phyloP scores from a whole-genome alignment of 30 jellyfish, hydroid and myxozoan genomes.

The Hydra vulgaris region DNA sequence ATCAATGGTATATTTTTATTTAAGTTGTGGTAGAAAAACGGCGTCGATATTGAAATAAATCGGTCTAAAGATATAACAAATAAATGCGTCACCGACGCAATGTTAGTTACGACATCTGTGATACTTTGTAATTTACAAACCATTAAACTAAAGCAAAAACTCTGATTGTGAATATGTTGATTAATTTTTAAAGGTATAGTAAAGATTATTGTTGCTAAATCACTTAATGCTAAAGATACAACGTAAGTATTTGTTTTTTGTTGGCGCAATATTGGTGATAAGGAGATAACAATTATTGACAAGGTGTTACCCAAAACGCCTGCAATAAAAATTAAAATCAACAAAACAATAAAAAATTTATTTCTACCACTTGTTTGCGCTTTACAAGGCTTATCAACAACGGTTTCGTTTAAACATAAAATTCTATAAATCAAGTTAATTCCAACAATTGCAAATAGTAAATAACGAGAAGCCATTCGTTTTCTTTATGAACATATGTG shows the following conservation, averaged over 20 bases:
- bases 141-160: slow-evolving; percentile 33
- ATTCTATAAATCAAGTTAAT: background rate
- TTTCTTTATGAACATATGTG: too few species aligned
- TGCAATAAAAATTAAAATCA: slow-evolving; percentile 24
- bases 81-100: slow-evolving; percentile 68
- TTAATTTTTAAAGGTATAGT: slow-evolving; percentile 51
- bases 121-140: slow-evolving; percentile 37
- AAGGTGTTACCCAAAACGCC: slow-evolving; percentile 60
- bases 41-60: slow-evolving; percentile 32
- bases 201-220: slow-evolving; percentile 38
- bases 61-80: slow-evolving; percentile 66
- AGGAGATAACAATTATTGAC: slow-evolving; percentile 44
- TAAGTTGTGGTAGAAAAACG: slow-evolving; percentile 37
- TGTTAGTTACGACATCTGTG: slow-evolving; percentile 43
- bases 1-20: slow-evolving; percentile 27
- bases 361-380: background rate
- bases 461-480: background rate
- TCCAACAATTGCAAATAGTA: background rate
- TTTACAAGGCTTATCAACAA: background rate
- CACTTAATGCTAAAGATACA: slow-evolving; percentile 65
- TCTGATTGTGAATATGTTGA: slow-evolving; percentile 21
- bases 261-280: slow-evolving; percentile 50
- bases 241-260: slow-evolving; percentile 61
- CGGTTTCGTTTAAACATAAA: background rate
- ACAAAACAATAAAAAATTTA: slow-evolving; percentile 8